Evolutionary conservation across 2,888 invertebrate species (phyloP), one percentile per base, ranked within the genome.

Genomic region (Apamea crenata): DNA sequence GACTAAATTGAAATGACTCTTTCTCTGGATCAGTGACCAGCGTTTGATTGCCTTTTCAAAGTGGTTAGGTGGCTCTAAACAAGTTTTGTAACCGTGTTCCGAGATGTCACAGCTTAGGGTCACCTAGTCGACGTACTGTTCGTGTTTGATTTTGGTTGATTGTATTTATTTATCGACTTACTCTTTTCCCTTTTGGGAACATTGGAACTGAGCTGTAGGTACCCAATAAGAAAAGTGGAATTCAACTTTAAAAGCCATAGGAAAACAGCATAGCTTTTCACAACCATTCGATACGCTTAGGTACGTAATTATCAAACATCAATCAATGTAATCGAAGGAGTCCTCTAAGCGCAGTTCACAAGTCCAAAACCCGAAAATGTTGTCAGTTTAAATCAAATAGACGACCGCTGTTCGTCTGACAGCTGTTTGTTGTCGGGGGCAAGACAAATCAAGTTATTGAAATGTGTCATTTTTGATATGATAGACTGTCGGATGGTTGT

Each of bases 71-170:
- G 82, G 63, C 36, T 81, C 65, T 77, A 81, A 89, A 90, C 90
- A 70, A 67, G 90, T 90, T 88, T 83, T 68, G 74, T 90, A 87
- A 90, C 90, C 89, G 90, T 89, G 90, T 90, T 90, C 77, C 47
- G 59, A 78, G 85, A 83, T 87, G 90, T 85, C 84, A 85, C 82
- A 47, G 78, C 83, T 53, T 59, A 86, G 85, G 89, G 89, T 89
- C 87, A 89, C 67, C 79, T 84, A 74, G 81, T 74, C 82, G 70
- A 73, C 65, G 73, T 76, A 74, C 73, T 81, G 71, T 61, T 87
- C 71, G 80, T 84, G 71, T 83, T 87, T 79, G 84, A 82, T 84
- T 89, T 86, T 77, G 73, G 79, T 85, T 78, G 82, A 86, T 78
- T 80, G 77, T 88, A 76, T 81, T 80, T 86, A 80, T 86, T 86